Evolutionary conservation across 2,113 vertebrate genomes (phyloP).

Genomic region (Myxocyprinus asiaticus): DNA sequence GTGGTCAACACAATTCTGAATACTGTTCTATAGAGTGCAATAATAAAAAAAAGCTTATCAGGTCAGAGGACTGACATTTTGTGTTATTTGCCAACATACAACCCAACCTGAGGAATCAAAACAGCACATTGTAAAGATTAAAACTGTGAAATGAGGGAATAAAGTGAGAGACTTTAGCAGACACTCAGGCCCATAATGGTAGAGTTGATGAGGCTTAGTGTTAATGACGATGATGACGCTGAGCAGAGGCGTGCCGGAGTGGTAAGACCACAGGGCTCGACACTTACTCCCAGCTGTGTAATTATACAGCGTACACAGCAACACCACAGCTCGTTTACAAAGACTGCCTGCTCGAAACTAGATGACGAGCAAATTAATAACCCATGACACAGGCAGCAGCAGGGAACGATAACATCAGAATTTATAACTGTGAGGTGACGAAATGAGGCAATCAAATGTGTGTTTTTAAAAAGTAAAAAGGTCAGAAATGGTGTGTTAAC

Average conservation of each 20-base stretch:
- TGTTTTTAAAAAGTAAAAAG: background rate
- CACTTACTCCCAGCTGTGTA: slow-evolving; percentile 47
- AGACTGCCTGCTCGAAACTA: slow-evolving; percentile 25
- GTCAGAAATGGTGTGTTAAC: background rate
- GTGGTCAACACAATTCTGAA: background rate
- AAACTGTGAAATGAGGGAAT: slow-evolving; percentile 42
- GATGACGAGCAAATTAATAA: slow-evolving; percentile 50
- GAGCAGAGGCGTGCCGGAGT: slow-evolving; percentile 11
- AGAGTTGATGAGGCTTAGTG: slow-evolving; percentile 50
- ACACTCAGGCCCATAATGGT: slow-evolving; percentile 28
- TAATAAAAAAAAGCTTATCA: too few species aligned
- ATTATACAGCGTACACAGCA: slow-evolving; percentile 48
- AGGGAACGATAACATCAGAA: slow-evolving; percentile 13
- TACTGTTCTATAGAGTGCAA: too few species aligned
- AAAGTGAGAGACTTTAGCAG: slow-evolving; percentile 43
- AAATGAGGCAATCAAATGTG: background rate
- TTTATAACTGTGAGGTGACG: background rate
- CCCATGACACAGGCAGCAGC: slow-evolving; percentile 32
- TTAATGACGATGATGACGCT: slow-evolving; percentile 37
- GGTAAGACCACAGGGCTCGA: slow-evolving; percentile 31
- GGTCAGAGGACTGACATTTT: background rate
- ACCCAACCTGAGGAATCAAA: background rate
- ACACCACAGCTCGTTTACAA: slow-evolving; percentile 50
- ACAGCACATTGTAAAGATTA: slow-evolving; percentile 24
- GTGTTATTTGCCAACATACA: background rate